phyloP scores from a whole-genome alignment of 1,140 invertebrate genomes.

The Leptestheria dahalacensis region DNA sequence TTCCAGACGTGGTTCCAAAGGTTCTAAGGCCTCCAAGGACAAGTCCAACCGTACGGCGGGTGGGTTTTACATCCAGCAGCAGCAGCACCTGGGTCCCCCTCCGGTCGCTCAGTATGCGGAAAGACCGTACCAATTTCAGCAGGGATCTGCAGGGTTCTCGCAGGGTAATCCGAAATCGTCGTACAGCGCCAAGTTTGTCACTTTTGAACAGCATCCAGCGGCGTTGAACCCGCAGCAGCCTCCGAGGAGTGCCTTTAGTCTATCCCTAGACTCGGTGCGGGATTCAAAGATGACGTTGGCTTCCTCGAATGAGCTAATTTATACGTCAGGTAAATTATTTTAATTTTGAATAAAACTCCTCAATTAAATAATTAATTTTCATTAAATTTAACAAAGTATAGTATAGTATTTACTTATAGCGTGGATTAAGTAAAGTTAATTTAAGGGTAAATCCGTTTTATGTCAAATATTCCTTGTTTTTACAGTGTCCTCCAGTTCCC shows the following conservation, averaged over 20 bases:
- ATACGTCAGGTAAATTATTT: background rate
- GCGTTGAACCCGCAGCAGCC: background rate
- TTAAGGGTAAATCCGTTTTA: too few species aligned
- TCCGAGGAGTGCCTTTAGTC: background rate
- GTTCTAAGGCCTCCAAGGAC: background rate
- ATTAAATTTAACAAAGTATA: too few species aligned
- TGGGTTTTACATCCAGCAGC: too few species aligned
- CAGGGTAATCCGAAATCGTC: background rate
- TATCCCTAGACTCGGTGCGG: background rate
- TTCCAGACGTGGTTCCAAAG: background rate
- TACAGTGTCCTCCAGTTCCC: background rate
- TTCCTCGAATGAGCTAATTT: background rate
- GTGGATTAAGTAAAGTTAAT: too few species aligned
- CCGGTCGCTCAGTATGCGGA: too few species aligned
- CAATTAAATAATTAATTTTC: too few species aligned
- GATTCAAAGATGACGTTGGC: background rate
- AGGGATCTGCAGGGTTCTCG: background rate
- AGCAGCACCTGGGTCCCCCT: too few species aligned
- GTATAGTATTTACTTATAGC: too few species aligned
- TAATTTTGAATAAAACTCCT: too few species aligned
- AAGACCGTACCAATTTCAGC: background rate
- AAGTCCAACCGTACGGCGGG: background rate
- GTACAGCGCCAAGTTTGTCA: background rate
- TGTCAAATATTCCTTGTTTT: background rate
- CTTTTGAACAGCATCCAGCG: background rate